Evolutionary conservation across 2,113 vertebrate genomes (phyloP), one percentile per base, ranked within the genome.

Genomic region (Actinemys pallida): DNA sequence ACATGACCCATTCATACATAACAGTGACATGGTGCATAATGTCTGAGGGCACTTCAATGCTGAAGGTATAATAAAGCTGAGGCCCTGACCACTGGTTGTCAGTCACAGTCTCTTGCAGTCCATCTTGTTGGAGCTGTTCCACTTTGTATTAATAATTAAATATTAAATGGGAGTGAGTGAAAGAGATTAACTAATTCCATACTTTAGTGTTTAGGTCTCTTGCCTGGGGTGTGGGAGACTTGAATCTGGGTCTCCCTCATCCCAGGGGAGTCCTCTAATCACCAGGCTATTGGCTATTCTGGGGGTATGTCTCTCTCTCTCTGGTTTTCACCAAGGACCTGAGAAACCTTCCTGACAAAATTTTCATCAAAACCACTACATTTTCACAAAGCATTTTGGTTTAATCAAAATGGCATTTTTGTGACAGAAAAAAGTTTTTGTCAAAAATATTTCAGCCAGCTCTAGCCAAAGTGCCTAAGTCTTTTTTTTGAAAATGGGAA

Each of bases 61-160:
- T 90, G 81, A 90, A 69, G 69, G 19, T 69, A 83, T 94, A 94
- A 76, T 82, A 94, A 90, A 89, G 69, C 54, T 87, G 83, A 54
- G 59, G 81, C 84, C 62, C 79, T 84, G 50, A 22, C 83, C 31
- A 27, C 50, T 80, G 84, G 31, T 65, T 69, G 65, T 69, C 35
- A 69, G 35, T n/a, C 65, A 65, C 31, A n/a, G 17, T 69, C 65
- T 69, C 65, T 69, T 69, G 35, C 8, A 69, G 65, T n/a, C 16
- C 31, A 19, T 69, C 31, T 69, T n/a, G 35, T n/a, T 69, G 17
- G 65, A 69, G 8, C 65, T 20, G 27, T 62, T 62, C 27, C 57
- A 29, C 29, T 62, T 31, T 62, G 57, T 69, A 69, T 39, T 69
- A 69, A n/a, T 39, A 69, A 69, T 39, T 69, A 69, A 69, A 69